Base-by-base conservation (phyloP, 2,888 invertebrate genomes). In the Amphiduros pacificus region DNA sequence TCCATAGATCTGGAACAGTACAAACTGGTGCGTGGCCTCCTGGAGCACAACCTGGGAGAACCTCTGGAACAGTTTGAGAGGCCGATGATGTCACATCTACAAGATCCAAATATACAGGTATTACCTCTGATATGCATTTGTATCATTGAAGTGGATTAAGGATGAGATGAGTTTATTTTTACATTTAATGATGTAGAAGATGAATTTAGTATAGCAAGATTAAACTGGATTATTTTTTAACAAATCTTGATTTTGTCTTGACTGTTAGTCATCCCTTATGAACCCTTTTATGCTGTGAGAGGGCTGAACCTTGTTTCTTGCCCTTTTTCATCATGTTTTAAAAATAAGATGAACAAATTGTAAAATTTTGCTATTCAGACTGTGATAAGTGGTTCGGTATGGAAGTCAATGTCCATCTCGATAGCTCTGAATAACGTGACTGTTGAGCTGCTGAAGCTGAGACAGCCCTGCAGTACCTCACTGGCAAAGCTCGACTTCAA, bases 401-500 rank as follows among this genome's bases (percentile, higher is more conserved):
- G 92, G 90, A 90, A 88, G 28, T 86, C 88, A 49, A 88, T 90
- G n/a, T 91, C 91, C 0, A 87, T 95, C 66, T 88, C 88, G 72
- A 84, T 96, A 62, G 91, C 94, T 74, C 85, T 96, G 48, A 89
- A 91, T 63, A 92, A 96, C 83, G 96, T 97, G 22, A 89, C 89
- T 0, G 85, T 96, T 60, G 88, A 88, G 72, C 84, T 92, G 55
- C 71, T 80, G 14, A 67, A 71, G 49, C 68, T 73, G 11, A 73
- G 77, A 63, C 59, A 67, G 31, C 71, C 73, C 26, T 55, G 59
- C 27, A 67, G 66, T 24, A 62, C 31, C 52, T 77, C 85, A 14
- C 85, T 97, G 52, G 93, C 94, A 1, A 91, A 91, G 73, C 88
- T 96, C 64, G 93, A 95, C 84, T 95, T 97, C 81, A 91, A 95